Evolutionary conservation across 1,140 invertebrate species (phyloP), one percentile per base, ranked within the genome.

Genomic region (Anthonomus grandis): DNA sequence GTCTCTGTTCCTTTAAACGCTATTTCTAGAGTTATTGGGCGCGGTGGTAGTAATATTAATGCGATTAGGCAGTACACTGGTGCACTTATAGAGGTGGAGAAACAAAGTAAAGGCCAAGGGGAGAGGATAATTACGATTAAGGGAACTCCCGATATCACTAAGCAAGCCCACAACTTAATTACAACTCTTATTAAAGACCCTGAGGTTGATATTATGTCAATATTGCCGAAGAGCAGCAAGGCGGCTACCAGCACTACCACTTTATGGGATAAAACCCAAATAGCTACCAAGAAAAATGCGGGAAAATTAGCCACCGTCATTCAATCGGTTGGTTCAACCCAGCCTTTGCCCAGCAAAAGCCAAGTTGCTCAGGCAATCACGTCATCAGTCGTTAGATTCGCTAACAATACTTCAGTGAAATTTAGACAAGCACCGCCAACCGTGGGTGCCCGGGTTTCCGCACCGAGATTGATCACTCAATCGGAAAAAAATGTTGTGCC

Each of bases 51-150:
- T 75, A 97, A 97, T 76, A 97, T 98, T 63, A 98, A 97, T 79
- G 91, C 94, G 4, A 97, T 98, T 67, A 79, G 95, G 57, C 88
- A 90, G 57, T 88, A 91, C 18, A 97, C 94, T 12, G 93, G 93
- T 45, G 95, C 95, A 3, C 92, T 97, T 70, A 97, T 98, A 68
- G 95, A 98, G 76, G 92, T 98, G 1, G 95, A 98, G 72, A 98
- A 97, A 71, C 92, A 95, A 76, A 87, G 86, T 69, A 96, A 96
- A 79, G 90, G 90, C 9, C 90, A 93, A 75, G 91, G 90, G 22
- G 95, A 97, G 74, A 79, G 95, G 67, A 90, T 89, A 63, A 95
- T 98, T 55, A 95, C 93, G 10, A 96, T 98, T 64, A 95, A 93
- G 74, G 94, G 94, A 41, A 86, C 90, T n/a, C 80, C 85, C 13